Percentiles rank a stretch among this genome's conserved stretches.
Evolutionary conservation across 2,888 invertebrate genomes (phyloP).

Genomic region (Agapetus fuscipes): DNA sequence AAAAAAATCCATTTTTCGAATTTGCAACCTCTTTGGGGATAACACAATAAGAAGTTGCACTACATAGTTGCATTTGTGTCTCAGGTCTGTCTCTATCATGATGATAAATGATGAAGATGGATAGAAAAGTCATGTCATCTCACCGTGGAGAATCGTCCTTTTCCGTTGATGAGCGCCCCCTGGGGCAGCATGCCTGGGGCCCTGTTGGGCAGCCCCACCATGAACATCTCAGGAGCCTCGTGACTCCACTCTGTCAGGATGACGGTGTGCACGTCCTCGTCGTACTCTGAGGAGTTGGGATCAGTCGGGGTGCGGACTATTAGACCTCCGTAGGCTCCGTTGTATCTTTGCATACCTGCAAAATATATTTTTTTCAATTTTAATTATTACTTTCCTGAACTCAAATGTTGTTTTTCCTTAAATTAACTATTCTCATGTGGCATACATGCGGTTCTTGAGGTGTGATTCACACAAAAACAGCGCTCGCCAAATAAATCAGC

Average conservation of each 20-base stretch:
- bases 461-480: too few relatives aligned
- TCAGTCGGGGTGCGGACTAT: conserved; percentile 27
- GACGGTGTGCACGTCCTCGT: conserved; percentile 34
- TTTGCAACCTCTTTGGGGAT: too few relatives aligned
- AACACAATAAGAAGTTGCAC: too few relatives aligned
- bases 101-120: too few relatives aligned
- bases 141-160: conserved; percentile 11
- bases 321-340: conserved; percentile 30
- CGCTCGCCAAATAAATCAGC: too few relatives aligned
- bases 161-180: conserved; percentile 18
- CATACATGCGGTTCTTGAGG: too few relatives aligned
- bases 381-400: not conserved
- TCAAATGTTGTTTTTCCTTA: too few relatives aligned
- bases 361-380: not conserved
- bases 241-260: conserved; percentile 35
- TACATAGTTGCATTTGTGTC: too few relatives aligned
- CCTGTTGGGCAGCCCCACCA: conserved; percentile 16
- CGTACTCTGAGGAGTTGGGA: conserved; percentile 26
- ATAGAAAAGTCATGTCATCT: too few relatives aligned
- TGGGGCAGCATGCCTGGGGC: conserved; percentile 16
- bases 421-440: too few relatives aligned
- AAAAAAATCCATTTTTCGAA: too few relatives aligned
- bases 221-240: conserved; percentile 15
- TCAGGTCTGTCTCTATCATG: too few relatives aligned
- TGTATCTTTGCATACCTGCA: conserved; percentile 29